A percentile compares a stretch with the other conserved stretches of the same genome.
Conservation (phyloP, 2,113 vertebrate genomes). For the Brachyhypopomus gauderio region DNA sequence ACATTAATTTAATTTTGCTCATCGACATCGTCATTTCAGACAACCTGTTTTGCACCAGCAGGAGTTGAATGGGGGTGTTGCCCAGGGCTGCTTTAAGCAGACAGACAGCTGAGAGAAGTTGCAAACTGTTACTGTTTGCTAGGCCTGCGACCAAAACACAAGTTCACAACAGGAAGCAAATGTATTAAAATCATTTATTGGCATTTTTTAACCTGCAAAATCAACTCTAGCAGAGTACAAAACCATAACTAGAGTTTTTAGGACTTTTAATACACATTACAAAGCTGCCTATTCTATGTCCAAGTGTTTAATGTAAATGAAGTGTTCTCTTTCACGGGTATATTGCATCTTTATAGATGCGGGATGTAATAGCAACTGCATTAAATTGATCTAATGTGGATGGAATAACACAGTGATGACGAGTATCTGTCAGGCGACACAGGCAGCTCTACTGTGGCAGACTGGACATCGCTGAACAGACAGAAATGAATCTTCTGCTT, state of each 20-base stretch:
- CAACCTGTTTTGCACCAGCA: neutral
- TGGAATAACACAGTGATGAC: neutral
- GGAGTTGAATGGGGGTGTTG: neutral
- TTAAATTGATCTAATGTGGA: neutral
- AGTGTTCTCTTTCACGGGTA: neutral
- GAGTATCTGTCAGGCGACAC: neutral
- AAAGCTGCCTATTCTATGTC: neutral
- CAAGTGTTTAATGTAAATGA: neutral
- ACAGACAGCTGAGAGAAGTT: neutral
- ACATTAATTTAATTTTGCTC: slow-evolving; percentile 15
- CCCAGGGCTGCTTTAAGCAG: neutral
- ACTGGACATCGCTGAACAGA: slow-evolving; percentile 7
- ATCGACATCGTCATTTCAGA: neutral
- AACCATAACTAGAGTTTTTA: neutral
- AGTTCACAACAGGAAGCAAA: neutral
- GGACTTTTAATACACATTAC: neutral
- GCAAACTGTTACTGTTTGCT: neutral
- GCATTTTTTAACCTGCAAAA: neutral
- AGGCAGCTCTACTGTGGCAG: neutral
- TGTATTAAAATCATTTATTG: slow-evolving; percentile 10
- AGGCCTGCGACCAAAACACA: neutral
- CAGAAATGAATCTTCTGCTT: neutral
- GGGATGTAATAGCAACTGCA: neutral
- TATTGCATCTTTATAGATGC: no score
- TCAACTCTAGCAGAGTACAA: neutral